These are phyloP conservation scores for Eufriesea mexicana DNA, from an alignment of 1,140 invertebrate genomes.

Conservation along the genomic window DNA sequence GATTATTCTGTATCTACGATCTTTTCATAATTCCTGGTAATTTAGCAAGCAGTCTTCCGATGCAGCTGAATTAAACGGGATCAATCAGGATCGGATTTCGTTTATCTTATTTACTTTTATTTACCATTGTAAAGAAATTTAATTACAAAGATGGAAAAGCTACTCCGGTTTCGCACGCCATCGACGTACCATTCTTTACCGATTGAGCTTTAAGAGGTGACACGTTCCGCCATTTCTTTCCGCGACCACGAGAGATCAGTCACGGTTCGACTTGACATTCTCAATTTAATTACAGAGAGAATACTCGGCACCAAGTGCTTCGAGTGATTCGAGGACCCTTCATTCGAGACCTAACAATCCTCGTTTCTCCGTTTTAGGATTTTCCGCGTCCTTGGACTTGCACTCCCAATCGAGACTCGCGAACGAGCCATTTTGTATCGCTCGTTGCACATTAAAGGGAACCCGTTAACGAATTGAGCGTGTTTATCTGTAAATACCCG, in stretches of 20 bases:
- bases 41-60: neutral
- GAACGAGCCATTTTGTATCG: neutral
- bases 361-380: neutral
- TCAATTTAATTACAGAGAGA: constrained; percentile 37
- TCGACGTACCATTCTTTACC: no score
- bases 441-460: neutral
- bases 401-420: neutral
- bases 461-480: neutral
- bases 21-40: neutral
- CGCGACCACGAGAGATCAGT: neutral
- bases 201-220: no score
- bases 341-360: constrained; percentile 2
- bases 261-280: neutral
- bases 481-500: no score
- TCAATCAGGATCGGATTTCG: neutral
- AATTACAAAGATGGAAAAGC: no score
- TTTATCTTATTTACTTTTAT: no score
- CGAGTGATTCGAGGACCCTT: constrained; percentile 28
- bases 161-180: no score
- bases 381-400: neutral
- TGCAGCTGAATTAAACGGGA: no score
- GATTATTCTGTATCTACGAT: neutral
- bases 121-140: no score
- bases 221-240: neutral
- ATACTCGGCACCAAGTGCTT: constrained; percentile 13